Evolutionary conservation across 2,888 invertebrate species (phyloP), one percentile per base, ranked within the genome.

Genomic region (Eupelmus urozonus): DNA sequence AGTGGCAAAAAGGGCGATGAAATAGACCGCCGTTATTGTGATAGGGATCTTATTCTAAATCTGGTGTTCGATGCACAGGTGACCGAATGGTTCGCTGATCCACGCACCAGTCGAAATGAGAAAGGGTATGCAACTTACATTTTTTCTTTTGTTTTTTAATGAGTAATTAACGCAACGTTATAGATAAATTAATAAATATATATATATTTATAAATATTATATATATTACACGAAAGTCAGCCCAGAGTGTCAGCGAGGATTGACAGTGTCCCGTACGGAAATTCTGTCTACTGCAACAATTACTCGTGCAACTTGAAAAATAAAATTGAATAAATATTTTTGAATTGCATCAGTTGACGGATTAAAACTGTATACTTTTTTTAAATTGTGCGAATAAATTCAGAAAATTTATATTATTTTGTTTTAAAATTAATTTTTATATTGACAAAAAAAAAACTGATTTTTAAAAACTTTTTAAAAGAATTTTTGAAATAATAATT

Each of bases 11-110:
- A 80, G 23, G 16, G 18, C 9, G 81, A 81, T 1, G 77, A 79
- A 25, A 60, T 91, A 90, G 91, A 92, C 86, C 90, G 91, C 82
- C 93, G 93, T 87, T 93, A 92, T 90, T 93, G 93, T 91, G 97
- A 97, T 87, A 93, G 96, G 82, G 95, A 95, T 83, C 91, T 97
- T 70, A 94, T 97, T 90, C 94, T 95, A 87, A 95, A 96, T 69
- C 90, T 97, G 66, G 95, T 97, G 0, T 96, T 95, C 86, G 97
- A 97, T 89, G 97, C 97, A 9, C 93, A 95, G 87, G 95, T 95
- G 82, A 97, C 97, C 0, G 93, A 94, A 82, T 96, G 96, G 94
- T 97, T 96, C 88, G 94, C 95, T 83, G 95, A 95, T 87, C 94
- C 94, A 82, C 94, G 94, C 67, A 94, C 93, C 53, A 93, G 93